Evolutionary conservation across 2,113 vertebrate genomes (phyloP).

Genomic region (Indicator maculatus): DNA sequence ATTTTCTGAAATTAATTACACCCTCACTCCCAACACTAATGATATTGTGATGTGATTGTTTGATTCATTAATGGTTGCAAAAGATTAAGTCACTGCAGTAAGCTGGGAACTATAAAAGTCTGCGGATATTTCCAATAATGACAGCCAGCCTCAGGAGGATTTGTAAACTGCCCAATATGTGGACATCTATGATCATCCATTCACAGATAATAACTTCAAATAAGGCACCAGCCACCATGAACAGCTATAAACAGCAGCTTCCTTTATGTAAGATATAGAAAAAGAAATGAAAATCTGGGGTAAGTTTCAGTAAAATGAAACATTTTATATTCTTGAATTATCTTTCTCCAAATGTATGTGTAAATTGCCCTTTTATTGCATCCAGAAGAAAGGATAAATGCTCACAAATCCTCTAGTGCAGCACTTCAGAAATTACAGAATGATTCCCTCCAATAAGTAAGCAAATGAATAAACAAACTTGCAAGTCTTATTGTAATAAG

Average conservation of each 20-base stretch:
- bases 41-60: background rate
- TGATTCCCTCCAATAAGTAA: background rate
- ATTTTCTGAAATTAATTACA: background rate
- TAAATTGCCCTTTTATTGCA: background rate
- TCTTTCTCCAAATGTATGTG: fast-evolving
- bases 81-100: background rate
- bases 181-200: background rate
- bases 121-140: background rate
- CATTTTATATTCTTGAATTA: background rate
- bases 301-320: conserved; percentile 7
- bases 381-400: background rate
- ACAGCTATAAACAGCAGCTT: background rate
- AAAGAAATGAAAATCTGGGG: background rate
- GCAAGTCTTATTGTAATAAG: background rate
- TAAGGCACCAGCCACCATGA: background rate
- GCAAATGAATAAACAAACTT: conserved; percentile 33
- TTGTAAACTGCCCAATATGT: background rate
- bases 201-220: background rate
- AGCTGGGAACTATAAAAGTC: background rate
- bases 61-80: background rate
- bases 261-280: background rate
- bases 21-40: background rate
- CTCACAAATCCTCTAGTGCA: background rate
- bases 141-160: background rate
- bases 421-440: conserved; percentile 12